Evolutionary conservation across 2,797 vertebrate species (phyloP), one percentile per base, ranked within the genome.

Genomic region (Enteromius thamalakanensis): DNA sequence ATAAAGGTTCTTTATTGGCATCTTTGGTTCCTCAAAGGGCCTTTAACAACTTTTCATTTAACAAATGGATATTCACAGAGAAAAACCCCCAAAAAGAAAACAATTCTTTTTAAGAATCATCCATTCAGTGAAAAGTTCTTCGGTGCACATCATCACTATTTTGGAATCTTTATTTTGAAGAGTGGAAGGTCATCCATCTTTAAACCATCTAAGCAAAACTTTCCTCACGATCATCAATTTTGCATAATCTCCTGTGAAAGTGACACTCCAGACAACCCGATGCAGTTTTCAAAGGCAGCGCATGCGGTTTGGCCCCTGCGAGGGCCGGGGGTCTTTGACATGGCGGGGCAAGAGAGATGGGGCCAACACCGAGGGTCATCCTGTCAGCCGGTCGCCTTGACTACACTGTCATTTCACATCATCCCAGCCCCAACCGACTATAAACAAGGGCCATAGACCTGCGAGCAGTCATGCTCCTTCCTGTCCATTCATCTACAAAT

Each of bases 401-500:
- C 64, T 74, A 49, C 64, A 23, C 42, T 85, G 86, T 84, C 84
- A 81, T 81, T 65, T 76, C 72, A 86, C 69, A 88, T 86, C 81
- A 85, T 71, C n/a, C 32, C n/a, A 29, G 15, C 62, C 34, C 32
- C 23, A 76, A 75, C 72, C 45, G 53, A 82, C 62, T 74, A 81
- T 76, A 87, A 84, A 87, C 82, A 85, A 83, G 77, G 55, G 79
- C 76, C 84, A 62, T 37, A 77, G 81, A 81, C 76, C 81, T 88
- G 87, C 84, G 82, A 81, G 86, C 86, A 37, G 69, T 78, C 81
- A 11, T 45, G 64, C 81, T 86, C 55, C 84, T 88, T 90, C 84
- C 87, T 79, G 80, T 82, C 82, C 86, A 86, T 88, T 89, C 85
- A 89, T 87, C 85, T 88, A 88, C 81, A 88, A 90, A 88, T 87